phyloP scores from a whole-genome alignment of 1,140 invertebrate species.

The Neodiprion lecontei region DNA sequence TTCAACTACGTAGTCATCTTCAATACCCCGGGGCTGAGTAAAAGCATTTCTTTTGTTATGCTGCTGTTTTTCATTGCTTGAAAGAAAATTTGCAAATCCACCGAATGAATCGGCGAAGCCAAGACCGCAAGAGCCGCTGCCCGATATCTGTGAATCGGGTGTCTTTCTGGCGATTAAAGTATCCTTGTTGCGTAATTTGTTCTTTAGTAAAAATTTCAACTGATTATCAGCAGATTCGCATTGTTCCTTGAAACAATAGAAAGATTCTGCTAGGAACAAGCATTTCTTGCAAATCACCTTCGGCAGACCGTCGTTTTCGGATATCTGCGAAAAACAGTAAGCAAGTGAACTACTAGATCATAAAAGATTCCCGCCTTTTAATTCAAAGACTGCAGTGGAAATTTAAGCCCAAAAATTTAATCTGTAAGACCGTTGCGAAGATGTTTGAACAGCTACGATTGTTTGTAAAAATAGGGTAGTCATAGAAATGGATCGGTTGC shows the following conservation, averaged over 20 bases:
- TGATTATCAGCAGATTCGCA: constrained; percentile 30
- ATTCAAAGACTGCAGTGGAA: neutral
- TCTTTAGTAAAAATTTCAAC: constrained; percentile 13
- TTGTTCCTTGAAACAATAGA: constrained; percentile 34
- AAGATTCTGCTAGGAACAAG: constrained; percentile 31
- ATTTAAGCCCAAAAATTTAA: neutral
- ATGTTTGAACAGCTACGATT: neutral
- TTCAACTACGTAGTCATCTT: constrained; percentile 30
- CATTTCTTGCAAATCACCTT: constrained; percentile 35
- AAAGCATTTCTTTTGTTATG: neutral
- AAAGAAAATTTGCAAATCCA: no score
- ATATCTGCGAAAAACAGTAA: constrained; percentile 21
- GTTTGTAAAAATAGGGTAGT: neutral
- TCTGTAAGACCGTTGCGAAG: neutral
- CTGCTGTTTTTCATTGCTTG: no score
- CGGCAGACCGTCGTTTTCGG: constrained; percentile 26
- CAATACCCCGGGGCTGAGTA: neutral
- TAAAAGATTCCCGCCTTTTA: neutral
- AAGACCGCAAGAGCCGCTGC: no score
- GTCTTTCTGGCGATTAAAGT: no score
- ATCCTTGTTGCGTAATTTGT: neutral
- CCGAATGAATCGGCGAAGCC: no score
- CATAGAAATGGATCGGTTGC: neutral
- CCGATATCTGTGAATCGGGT: no score
- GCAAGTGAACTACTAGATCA: neutral